Evolutionary conservation across 2,888 invertebrate species (phyloP).

Genomic region (Anagyrus pseudococci): DNA sequence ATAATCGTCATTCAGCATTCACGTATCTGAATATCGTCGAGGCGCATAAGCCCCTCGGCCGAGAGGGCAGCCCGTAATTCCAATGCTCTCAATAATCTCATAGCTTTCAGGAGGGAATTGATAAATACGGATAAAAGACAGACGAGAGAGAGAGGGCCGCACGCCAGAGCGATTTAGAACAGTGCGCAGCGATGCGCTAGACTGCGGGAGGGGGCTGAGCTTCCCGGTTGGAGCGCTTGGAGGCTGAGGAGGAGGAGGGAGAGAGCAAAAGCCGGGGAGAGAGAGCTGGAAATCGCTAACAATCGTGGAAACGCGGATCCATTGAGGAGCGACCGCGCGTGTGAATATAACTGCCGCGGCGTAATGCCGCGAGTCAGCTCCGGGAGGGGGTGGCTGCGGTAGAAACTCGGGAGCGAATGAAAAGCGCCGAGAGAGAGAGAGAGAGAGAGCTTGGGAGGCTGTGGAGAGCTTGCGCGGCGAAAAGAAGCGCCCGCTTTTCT

Average conservation of each 20-base stretch:
- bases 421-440: no score
- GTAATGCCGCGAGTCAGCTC: constrained; percentile 28
- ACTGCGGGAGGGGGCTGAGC: background rate
- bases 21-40: no score
- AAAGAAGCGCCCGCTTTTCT: background rate
- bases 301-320: constrained; percentile 52
- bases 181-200: constrained; percentile 30
- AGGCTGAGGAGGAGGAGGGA: constrained; percentile 2
- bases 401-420: no score
- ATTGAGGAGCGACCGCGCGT: constrained; percentile 55
- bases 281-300: constrained; percentile 48
- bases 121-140: constrained; percentile 50
- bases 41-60: no score
- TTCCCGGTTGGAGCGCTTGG: background rate
- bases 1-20: no score
- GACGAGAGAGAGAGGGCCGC: constrained; percentile 36
- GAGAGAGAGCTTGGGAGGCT: no score
- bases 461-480: no score
- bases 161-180: constrained; percentile 55
- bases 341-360: constrained; percentile 56
- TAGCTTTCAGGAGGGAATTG: constrained; percentile 44
- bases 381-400: no score
- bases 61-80: background rate
- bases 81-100: constrained; percentile 9
- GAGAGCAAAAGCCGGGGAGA: constrained; percentile 1